Evolutionary conservation across 2,113 vertebrate genomes (phyloP), one percentile per base, ranked within the genome.

Genomic region (Stomatorhinus ivindoensis): DNA sequence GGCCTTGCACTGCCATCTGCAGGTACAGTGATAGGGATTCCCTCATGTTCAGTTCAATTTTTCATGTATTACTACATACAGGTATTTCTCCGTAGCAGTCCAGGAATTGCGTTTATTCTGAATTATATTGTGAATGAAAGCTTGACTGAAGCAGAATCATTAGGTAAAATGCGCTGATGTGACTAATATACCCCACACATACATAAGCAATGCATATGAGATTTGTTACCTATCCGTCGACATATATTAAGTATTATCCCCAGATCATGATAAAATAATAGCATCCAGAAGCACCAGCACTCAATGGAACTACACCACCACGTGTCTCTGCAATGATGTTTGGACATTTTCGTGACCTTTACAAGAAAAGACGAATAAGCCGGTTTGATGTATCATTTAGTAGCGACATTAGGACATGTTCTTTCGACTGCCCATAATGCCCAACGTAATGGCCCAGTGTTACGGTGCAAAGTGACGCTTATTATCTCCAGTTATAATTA

Each of bases 1-100:
- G 44, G 82, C 82, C 44, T 82, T 84, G 42, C 21, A 84, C 44
- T 84, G 82, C 82, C 82, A 84, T 46, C 82, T 84, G 82, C 82
- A 84, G 82, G 42, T 24, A 46, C 82, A 84, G 82, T 47, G 7
- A 84, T 48, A n/a, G 4, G 31, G 73, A 19, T 13, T 39, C 73
- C 15, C 31, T 80, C 35, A 17, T 4, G 13, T 42, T 42, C 35
- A 80, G 35, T 47, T 86, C n/a, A 24, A n/a, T n/a, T 13, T 13
- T 85, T 8, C 83, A n/a, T 48, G 1, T n/a, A 51, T 51, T 73
- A 88, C 27, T 46, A 73, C 11, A 31, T 27, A 47, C 46, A 9
- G 46, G 46, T 47, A 47, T 9, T 46, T 10, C 44, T 13, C 7
- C 4, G 83, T 4, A 48, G 47, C 83, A 47, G 21, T 50, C 24